Percentiles rank a stretch among this genome's conserved stretches.
Conservation (phyloP, 2,797 vertebrate species). For the Smutsia gigantea region DNA sequence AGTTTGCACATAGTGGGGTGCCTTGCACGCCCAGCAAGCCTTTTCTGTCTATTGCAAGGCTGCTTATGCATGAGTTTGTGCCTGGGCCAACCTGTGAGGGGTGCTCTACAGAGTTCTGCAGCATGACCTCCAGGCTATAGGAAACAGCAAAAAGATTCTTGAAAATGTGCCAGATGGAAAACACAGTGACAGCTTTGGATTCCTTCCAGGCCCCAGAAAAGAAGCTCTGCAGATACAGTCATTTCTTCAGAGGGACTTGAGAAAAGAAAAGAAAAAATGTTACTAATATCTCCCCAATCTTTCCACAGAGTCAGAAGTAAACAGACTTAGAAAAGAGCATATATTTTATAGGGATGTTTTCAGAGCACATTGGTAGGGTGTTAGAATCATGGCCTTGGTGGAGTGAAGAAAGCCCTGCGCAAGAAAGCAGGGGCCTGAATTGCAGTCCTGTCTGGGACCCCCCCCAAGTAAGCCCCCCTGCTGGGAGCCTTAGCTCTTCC, state of each 20-base stretch:
- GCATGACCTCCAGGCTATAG: not conserved
- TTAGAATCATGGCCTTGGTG: not conserved
- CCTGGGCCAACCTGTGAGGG: not conserved
- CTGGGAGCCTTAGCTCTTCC: not conserved
- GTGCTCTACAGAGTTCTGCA: not conserved
- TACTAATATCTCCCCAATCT: slow-evolving; percentile 70
- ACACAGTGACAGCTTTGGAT: slow-evolving; percentile 75
- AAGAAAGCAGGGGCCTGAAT: not conserved
- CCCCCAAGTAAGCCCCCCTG: not conserved
- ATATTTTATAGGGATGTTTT: slow-evolving; percentile 59
- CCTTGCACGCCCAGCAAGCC: not conserved
- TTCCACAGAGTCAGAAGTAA: slow-evolving; percentile 68
- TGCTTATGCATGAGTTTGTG: not conserved
- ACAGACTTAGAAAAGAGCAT: not conserved
- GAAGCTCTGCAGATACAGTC: slow-evolving; percentile 55
- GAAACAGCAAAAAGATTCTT: slow-evolving; percentile 65
- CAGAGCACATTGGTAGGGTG: not conserved
- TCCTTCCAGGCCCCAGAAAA: slow-evolving; percentile 74
- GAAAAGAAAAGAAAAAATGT: slow-evolving; percentile 33
- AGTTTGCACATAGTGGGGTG: accelerated
- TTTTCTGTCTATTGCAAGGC: slow-evolving; percentile 35
- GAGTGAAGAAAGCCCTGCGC: not conserved
- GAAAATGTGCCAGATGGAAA: slow-evolving; percentile 75
- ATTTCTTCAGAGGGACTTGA: slow-evolving; percentile 70
- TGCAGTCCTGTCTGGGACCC: not conserved